Evolutionary conservation across 2,797 vertebrate species (phyloP).

Genomic region (Squalus acanthias): DNA sequence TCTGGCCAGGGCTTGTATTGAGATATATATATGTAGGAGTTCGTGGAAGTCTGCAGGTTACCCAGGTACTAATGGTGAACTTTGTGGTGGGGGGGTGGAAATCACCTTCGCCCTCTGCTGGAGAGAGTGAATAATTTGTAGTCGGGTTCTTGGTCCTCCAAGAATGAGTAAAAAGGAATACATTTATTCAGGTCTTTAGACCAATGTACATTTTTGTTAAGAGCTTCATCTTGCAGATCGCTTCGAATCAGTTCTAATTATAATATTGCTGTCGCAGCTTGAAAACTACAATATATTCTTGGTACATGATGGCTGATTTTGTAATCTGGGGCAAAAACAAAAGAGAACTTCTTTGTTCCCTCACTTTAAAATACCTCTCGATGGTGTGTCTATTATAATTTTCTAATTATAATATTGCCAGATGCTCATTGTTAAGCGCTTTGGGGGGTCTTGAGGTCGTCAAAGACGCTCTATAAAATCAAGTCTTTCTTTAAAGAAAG

Average conservation of each 20-base stretch:
- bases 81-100: no score
- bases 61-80: not conserved
- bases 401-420: not conserved
- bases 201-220: not conserved
- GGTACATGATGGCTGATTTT: no score
- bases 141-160: not conserved
- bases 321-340: no score
- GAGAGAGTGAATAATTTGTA: not conserved
- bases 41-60: not conserved
- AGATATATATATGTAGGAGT: not conserved
- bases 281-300: no score
- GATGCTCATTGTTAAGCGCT: not conserved
- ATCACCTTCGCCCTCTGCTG: not conserved
- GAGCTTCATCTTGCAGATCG: not conserved
- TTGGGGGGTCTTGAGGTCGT: not conserved
- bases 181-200: not conserved
- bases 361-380: no score
- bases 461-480: not conserved
- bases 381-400: no score
- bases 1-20: not conserved
- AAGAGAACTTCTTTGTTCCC: no score
- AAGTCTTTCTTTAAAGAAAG: not conserved
- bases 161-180: not conserved
- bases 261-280: no score
- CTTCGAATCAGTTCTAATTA: not conserved